These are phyloP conservation scores for Galago senegalensis DNA, from an alignment of 2,797 vertebrate genomes.

Conservation along the genomic window DNA sequence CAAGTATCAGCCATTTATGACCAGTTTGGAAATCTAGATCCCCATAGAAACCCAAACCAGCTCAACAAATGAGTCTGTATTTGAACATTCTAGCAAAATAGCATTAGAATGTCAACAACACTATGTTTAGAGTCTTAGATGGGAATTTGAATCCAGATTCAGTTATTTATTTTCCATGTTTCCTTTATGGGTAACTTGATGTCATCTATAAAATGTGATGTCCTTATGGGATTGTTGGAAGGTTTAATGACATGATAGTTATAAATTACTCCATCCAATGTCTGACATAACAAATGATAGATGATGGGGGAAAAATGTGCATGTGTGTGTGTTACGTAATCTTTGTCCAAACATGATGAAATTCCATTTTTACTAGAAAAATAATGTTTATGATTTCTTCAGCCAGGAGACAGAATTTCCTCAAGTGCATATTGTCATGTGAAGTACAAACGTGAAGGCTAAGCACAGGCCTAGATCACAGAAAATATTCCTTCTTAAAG, in stretches of 20 bases:
- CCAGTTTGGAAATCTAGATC: not conserved
- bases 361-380: not conserved
- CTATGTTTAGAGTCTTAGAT: not conserved
- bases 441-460: slow-evolving; percentile 50
- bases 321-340: not conserved
- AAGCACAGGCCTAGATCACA: slow-evolving; percentile 77
- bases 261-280: not conserved
- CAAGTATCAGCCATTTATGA: not conserved
- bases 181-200: not conserved
- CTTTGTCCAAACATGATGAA: slow-evolving; percentile 17
- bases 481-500: slow-evolving; percentile 69
- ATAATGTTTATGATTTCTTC: not conserved
- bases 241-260: not conserved
- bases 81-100: not conserved
- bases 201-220: not conserved
- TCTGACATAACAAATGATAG: not conserved
- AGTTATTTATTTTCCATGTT: not conserved
- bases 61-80: not conserved
- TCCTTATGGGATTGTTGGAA: not conserved
- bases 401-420: not conserved
- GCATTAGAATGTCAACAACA: not conserved
- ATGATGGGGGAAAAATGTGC: not conserved
- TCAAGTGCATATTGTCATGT: not conserved
- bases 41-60: not conserved
- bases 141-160: not conserved